phyloP scores from a whole-genome alignment of 1,140 invertebrate genomes.

The Aphaenogaster ashmeadi region DNA sequence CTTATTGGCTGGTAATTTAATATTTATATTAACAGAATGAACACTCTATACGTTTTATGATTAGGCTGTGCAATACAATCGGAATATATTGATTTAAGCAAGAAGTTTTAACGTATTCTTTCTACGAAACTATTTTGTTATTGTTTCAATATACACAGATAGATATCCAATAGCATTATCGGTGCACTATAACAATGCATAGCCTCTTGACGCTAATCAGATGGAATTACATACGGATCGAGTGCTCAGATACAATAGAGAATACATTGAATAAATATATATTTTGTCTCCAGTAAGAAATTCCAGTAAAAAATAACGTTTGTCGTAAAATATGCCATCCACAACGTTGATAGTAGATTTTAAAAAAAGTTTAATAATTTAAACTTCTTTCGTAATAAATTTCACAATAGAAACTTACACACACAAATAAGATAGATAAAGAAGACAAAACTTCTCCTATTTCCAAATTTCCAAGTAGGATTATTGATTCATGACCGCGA shows the following conservation, averaged over 20 bases:
- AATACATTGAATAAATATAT: background rate
- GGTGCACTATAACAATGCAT: background rate
- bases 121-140: background rate
- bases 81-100: background rate
- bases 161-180: conserved; percentile 4
- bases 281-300: background rate
- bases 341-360: background rate
- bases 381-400: conserved; percentile 1
- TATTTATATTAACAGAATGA: background rate
- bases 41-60: background rate
- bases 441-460: background rate
- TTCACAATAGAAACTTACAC: background rate
- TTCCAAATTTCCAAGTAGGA: background rate
- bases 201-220: background rate
- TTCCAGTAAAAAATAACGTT: background rate
- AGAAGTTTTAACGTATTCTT: background rate
- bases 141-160: conserved; percentile 1
- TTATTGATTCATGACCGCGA: background rate
- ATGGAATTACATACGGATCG: background rate
- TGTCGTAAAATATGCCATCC: background rate
- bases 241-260: background rate
- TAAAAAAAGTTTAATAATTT: background rate
- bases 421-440: too few relatives aligned
- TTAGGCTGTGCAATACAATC: background rate
- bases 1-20: background rate